Evolutionary conservation across 2,888 invertebrate species (phyloP).

Genomic region (Orthonychiurus folsomi): DNA sequence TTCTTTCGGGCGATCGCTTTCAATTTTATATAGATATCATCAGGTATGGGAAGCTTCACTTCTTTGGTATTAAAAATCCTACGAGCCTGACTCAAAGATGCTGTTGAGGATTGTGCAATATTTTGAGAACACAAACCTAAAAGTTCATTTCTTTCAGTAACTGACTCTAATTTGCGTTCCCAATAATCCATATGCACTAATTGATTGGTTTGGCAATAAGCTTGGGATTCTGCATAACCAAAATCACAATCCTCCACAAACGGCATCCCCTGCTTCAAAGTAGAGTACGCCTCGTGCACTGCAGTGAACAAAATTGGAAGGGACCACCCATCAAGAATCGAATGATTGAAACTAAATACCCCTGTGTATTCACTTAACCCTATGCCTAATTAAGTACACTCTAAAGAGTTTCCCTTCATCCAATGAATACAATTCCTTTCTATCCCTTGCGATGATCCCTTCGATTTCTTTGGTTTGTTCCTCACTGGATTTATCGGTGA

Average conservation of each 20-base stretch:
- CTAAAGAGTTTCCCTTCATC: constrained; percentile 10
- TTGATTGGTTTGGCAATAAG: constrained; percentile 2
- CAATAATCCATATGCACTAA: constrained; percentile 9
- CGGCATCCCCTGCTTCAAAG: not conserved
- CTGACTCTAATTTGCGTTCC: too few species aligned
- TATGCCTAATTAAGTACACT: not conserved
- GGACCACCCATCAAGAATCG: constrained; percentile 17
- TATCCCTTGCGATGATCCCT: not conserved
- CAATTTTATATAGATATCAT: not conserved
- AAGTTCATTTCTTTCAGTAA: not conserved
- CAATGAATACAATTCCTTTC: constrained; percentile 1
- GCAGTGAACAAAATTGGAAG: constrained; percentile 1
- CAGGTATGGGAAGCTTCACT: not conserved
- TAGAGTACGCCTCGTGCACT: constrained; percentile 11
- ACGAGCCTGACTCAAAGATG: not conserved
- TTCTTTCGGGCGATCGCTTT: not conserved
- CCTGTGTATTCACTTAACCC: not conserved
- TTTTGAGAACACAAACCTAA: too few species aligned
- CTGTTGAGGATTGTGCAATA: too few species aligned
- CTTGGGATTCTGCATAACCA: constrained; percentile 7
- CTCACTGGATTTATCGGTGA: too few species aligned
- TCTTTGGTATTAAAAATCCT: not conserved
- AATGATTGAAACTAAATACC: constrained; percentile 16
- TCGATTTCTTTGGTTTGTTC: not conserved
- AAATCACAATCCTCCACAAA: not conserved